Conservation (phyloP, 2,888 invertebrate species). For the Carabus problematicus region DNA sequence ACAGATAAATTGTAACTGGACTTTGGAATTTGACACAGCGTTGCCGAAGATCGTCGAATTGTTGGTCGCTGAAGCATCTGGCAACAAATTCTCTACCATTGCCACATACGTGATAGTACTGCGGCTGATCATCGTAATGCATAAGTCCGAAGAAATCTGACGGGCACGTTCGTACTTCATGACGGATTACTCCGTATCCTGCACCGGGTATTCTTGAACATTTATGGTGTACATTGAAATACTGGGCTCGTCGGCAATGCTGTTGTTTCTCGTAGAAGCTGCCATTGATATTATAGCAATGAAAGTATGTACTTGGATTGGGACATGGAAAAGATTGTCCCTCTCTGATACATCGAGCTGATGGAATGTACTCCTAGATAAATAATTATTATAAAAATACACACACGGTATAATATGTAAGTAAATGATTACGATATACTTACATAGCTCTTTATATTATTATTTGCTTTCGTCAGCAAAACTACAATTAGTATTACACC, state of each 20-base stretch:
- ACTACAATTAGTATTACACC: background rate
- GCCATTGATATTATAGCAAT: background rate
- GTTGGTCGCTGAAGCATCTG: slow-evolving; percentile 55
- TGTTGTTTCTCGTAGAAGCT: slow-evolving; percentile 20
- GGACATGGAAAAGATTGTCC: slow-evolving; percentile 16
- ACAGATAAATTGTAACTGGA: slow-evolving; percentile 21
- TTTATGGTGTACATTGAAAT: slow-evolving; percentile 53
- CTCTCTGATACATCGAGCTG: slow-evolving; percentile 4
- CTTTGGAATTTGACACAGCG: slow-evolving; percentile 44
- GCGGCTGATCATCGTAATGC: slow-evolving; percentile 56
- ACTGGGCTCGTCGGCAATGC: slow-evolving; percentile 40
- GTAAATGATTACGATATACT: background rate
- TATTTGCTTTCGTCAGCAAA: background rate
- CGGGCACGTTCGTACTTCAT: slow-evolving; percentile 52
- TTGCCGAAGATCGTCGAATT: slow-evolving; percentile 49
- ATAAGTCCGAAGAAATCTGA: slow-evolving; percentile 55
- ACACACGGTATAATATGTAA: background rate
- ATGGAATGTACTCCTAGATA: background rate
- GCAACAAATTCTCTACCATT: slow-evolving; percentile 57
- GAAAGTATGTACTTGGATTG: slow-evolving; percentile 9
- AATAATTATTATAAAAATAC: slow-evolving; percentile 7
- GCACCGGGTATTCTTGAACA: slow-evolving; percentile 57
- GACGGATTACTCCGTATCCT: slow-evolving; percentile 51
- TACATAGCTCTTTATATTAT: background rate
- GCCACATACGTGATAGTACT: slow-evolving; percentile 60